These are phyloP conservation scores for Meles meles DNA, from an alignment of 2,113 vertebrate species.

Conservation along the genomic window DNA sequence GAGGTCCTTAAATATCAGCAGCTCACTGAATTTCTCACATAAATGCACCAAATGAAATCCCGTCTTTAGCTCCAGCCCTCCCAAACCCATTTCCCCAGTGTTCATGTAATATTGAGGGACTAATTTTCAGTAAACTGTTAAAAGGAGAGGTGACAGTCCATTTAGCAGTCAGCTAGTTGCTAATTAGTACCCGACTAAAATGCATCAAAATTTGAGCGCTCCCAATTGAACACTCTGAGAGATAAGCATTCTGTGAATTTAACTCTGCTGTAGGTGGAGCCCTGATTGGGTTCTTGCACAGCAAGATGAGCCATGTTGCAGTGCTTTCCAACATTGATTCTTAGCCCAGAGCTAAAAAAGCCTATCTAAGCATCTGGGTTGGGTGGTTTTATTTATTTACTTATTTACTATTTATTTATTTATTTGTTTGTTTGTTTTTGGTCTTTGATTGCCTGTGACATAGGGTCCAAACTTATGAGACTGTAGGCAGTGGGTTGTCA, in stretches of 20 bases:
- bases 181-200: slow-evolving; percentile 82
- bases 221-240: slow-evolving; percentile 79
- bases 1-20: slow-evolving; percentile 65
- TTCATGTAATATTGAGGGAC: slow-evolving; percentile 31
- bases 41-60: slow-evolving; percentile 46
- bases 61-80: slow-evolving; percentile 32
- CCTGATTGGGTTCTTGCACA: slow-evolving; percentile 57
- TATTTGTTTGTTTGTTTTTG: neutral
- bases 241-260: slow-evolving; percentile 78
- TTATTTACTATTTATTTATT: neutral
- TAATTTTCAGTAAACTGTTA: slow-evolving; percentile 65
- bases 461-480: neutral
- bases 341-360: slow-evolving; percentile 25
- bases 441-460: slow-evolving; percentile 28
- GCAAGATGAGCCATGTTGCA: slow-evolving; percentile 7
- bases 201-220: slow-evolving; percentile 79
- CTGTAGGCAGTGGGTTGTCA: neutral
- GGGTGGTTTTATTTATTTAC: neutral
- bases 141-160: slow-evolving; percentile 81
- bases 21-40: slow-evolving; percentile 45
- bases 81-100: slow-evolving; percentile 27
- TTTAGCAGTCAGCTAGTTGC: slow-evolving; percentile 82
- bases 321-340: neutral
- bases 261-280: slow-evolving; percentile 73
- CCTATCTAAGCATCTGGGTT: neutral